Base-by-base conservation (phyloP, 2,797 vertebrate genomes). In the Gouania willdenowi region DNA sequence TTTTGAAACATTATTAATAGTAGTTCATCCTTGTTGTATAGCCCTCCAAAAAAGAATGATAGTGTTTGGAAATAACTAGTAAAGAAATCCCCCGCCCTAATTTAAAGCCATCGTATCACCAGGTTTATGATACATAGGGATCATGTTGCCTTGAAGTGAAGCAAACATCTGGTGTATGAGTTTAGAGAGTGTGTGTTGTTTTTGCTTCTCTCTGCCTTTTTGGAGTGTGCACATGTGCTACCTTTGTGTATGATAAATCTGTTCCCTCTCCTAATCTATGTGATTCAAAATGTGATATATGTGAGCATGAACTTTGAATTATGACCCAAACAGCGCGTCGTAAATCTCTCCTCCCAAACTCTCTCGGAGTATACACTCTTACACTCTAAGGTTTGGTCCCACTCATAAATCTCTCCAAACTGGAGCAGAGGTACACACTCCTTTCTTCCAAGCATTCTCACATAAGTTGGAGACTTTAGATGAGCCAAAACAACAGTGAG, bases 241-340 rank as follows among this genome's bases (percentile, higher is more conserved):
- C 81, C 83, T 84, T 80, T 58, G 76, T 78, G 71, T 78, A 81
- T 88, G 87, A 88, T 87, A 85, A 87, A 88, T 88, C 82, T 85
- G 72, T 83, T 79, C 77, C 39, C 77, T 66, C 80, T 84, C 83
- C 84, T 88, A 88, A 88, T 87, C 82, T 88, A 87, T 85, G 85
- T 88, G 84, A 86, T 88, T 86, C 82, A 75, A 84, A 81, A 85
- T 83, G 83, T 88, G 85, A 88, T 88, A 85, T 87, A 88, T 88
- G 85, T 87, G 84, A 87, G 73, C 73, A 41, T 88, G 87, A 88
- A 88, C 85, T 88, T 88, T 87, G 83, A 88, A 88, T 87, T 88
- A 88, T 87, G 87, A 87, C 82, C 81, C 75, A 73, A 69, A 76
- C 78, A 30, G 59, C 4, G 49, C 50, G 79, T 86, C 86, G 79